Base-by-base conservation (phyloP, 2,888 invertebrate genomes). In the Spialia ferax region DNA sequence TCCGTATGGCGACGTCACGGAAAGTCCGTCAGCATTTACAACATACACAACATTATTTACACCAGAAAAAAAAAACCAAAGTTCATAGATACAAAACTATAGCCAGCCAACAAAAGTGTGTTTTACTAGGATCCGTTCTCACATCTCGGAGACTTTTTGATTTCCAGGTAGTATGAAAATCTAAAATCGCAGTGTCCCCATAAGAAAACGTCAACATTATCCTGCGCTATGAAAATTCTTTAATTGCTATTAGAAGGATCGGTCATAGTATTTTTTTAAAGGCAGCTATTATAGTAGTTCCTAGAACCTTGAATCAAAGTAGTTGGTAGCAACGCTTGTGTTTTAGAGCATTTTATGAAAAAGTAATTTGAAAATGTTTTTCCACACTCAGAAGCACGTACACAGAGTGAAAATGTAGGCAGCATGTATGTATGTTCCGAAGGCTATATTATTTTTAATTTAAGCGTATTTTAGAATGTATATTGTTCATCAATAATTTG, bases 381-480 rank as follows among this genome's bases (percentile, higher is more conserved):
- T 48, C 59, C 65, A 65, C 65, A 13, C 13, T 29, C 65, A 42
- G 20, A 59, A 52, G 65, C 65, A 65, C 65, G 65, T 59, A 59
- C 65, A 65, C 65, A 20, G 57, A 38, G 59, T 52, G 59, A 38
- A n/a, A 50, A 52, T 4, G 50, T 64, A 57, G 50, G 35, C 50
- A 56, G 48, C 64, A 64, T 64, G 63, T 45, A n/a, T 13, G 2
- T 45, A 26, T 26, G 6, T 26, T 26, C 42, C 15, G 42, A 15
- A 15, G n/a, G 42, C 42, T 42, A 42, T 55, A 32, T 38, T 54
- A 38, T 64, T 32, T 48, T 56, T 56, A 22, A 22, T 50, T 50
- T 50, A 50, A 13, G 50, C 20, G 48, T 48, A 20, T 42, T 15
- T 42, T 42, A 15, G 42, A 42, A 42, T 5, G 15, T 42, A 15